Evolutionary conservation across 2,888 invertebrate genomes (phyloP), one percentile per base, ranked within the genome.

Genomic region (Abrostola triplasia): DNA sequence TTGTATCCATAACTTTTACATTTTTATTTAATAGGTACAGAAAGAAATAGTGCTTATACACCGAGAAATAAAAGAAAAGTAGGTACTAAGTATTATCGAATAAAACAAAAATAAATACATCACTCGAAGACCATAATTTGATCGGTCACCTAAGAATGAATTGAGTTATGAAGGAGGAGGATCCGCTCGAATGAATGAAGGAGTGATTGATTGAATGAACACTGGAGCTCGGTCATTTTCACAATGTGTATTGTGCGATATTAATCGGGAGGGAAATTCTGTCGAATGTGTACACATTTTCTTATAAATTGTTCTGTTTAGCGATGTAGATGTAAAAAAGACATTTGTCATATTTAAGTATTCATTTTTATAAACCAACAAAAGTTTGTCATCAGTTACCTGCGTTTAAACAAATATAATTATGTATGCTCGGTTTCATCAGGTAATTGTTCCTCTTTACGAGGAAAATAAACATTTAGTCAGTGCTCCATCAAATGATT

Each of bases 191-290:
- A 62, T 74, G 66, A 81, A 78, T 80, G 80, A 66, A 73, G 70
- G 70, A 82, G 70, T 74, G 78, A 83, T 80, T 84, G 80, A 83
- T 84, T 78, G 77, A 73, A 74, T 72, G 75, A 80, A 80, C 69
- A 72, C 70, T 59, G 54, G 60, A 69, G 64, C 62, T 73, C 65
- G 59, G 59, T 59, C 71, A 60, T 65, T 75, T 59, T 57, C 68
- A 78, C 57, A 62, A 54, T 61, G 63, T 70, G 44, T 70, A 78
- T 67, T 59, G 65, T 59, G 49, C 67, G 73, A 70, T 64, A 64
- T 73, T 79, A 79, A 76, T 73, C 56, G 69, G 24, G 54, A 52
- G 72, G 60, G 67, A 76, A 70, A 67, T 73, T 73, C 59, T 76
- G 52, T 63, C 57, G 64, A 70, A 73, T 66, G 59, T 59, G 36